phyloP scores from a whole-genome alignment of 2,113 vertebrate genomes.

The Gavialis gangeticus region DNA sequence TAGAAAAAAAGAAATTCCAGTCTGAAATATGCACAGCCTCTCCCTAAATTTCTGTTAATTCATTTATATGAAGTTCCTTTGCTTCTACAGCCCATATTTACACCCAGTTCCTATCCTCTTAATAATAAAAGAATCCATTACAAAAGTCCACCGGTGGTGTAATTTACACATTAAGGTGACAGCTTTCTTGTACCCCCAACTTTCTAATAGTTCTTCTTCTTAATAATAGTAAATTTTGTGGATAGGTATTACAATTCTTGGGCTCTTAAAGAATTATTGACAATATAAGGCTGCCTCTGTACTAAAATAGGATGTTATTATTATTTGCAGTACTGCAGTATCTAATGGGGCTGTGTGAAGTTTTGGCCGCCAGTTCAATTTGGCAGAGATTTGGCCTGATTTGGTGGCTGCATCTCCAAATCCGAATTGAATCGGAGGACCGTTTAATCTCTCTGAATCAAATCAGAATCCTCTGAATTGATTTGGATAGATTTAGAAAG shows the following conservation, averaged over 20 bases:
- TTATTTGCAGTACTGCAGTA: neutral
- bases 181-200: neutral
- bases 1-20: slow-evolving; percentile 40
- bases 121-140: neutral
- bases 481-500: no score
- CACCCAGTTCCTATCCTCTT: neutral
- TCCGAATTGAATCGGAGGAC: no score
- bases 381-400: no score
- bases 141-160: neutral
- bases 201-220: neutral
- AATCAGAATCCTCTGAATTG: no score
- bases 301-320: neutral
- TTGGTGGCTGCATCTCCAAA: no score
- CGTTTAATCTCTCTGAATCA: no score
- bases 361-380: no score
- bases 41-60: neutral
- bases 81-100: neutral
- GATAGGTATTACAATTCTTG: neutral
- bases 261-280: neutral
- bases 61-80: neutral
- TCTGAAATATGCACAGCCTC: neutral
- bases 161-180: neutral
- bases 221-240: neutral
- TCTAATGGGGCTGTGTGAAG: no score
- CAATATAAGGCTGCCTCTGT: neutral